These are phyloP conservation scores for Nowickia ferox DNA, from an alignment of 2,888 invertebrate genomes.

Conservation along the genomic window DNA sequence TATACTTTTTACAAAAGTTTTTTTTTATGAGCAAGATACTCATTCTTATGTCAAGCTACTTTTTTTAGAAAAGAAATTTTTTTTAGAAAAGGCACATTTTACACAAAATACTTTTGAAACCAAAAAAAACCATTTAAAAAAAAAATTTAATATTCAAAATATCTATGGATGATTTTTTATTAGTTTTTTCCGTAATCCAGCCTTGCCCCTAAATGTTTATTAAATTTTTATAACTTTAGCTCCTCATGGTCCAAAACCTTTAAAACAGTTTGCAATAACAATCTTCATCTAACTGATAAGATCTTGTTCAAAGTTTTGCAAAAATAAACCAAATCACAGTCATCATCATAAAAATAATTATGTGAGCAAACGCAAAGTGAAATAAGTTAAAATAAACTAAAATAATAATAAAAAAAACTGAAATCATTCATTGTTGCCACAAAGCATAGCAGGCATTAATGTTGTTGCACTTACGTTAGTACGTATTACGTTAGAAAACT, in stretches of 20 bases:
- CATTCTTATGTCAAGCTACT: too few species aligned
- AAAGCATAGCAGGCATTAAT: conserved; percentile 33
- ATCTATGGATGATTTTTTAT: too few species aligned
- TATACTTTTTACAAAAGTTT: too few species aligned
- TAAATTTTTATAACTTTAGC: background rate
- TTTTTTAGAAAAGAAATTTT: background rate
- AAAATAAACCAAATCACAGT: conserved; percentile 12
- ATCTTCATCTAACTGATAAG: background rate
- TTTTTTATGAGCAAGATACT: too few species aligned
- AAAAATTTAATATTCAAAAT: too few species aligned
- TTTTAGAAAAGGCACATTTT: background rate
- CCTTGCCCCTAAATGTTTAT: background rate
- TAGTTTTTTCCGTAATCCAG: too few species aligned
- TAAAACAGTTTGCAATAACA: background rate
- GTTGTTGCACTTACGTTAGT: conserved; percentile 45
- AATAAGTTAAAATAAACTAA: conserved; percentile 4
- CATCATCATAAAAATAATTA: conserved; percentile 25
- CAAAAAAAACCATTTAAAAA: too few species aligned
- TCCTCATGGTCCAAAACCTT: background rate
- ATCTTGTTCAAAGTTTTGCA: conserved; percentile 7
- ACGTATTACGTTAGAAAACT: conserved; percentile 58
- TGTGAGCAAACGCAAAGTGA: background rate
- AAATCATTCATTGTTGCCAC: conserved; percentile 47
- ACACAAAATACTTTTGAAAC: background rate
- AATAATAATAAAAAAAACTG: conserved; percentile 12